Evolutionary conservation across 2,888 invertebrate genomes (phyloP).

Genomic region (Trypoxylon attenuatum): DNA sequence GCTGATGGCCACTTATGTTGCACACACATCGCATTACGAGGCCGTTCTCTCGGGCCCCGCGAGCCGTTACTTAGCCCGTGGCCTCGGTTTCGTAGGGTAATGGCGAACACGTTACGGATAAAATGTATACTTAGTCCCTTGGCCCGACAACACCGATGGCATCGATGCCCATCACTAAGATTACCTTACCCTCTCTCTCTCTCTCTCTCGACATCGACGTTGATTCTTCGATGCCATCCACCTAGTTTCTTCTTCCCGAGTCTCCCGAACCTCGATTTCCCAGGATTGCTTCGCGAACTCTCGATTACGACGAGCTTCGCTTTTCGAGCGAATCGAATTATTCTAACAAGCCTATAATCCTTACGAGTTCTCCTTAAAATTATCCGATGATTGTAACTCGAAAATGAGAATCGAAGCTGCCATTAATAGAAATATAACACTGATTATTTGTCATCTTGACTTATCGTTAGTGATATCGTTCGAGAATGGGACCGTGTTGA

Average conservation of each 20-base stretch:
- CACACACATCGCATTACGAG: conserved; percentile 71
- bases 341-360: too few species aligned
- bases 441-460: too few species aligned
- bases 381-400: too few species aligned
- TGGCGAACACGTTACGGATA: conserved; percentile 75
- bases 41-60: conserved; percentile 55
- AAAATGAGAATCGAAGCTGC: too few species aligned
- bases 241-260: not conserved
- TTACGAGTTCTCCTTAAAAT: too few species aligned
- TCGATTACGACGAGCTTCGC: too few species aligned
- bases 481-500: too few species aligned
- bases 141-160: conserved; percentile 59
- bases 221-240: conserved; percentile 1
- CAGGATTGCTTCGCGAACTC: not conserved
- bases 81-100: conserved; percentile 72
- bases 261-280: not conserved
- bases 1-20: conserved; percentile 74
- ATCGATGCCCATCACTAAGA: conserved; percentile 49
- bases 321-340: too few species aligned
- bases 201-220: not conserved
- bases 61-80: conserved; percentile 71
- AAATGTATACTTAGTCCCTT: conserved; percentile 73
- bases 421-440: too few species aligned
- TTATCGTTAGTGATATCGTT: too few species aligned
- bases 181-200: conserved; percentile 28